Evolutionary conservation across 2,113 vertebrate species (phyloP).

Genomic region (Ammodramus savannarum): DNA sequence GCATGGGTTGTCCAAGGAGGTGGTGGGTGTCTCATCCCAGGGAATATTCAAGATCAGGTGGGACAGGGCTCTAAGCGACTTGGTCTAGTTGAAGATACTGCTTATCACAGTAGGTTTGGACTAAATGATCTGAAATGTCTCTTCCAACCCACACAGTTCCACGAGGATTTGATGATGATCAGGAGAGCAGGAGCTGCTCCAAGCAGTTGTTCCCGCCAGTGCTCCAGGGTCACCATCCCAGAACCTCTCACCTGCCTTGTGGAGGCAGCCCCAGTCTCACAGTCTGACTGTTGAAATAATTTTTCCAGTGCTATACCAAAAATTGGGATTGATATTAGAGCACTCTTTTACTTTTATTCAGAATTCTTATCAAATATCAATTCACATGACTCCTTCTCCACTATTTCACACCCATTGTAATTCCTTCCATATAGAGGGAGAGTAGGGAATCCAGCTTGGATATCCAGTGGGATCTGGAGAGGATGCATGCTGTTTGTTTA

Average conservation of each 20-base stretch:
- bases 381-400: background rate
- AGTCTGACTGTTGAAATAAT: background rate
- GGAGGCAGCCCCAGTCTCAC: background rate
- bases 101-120: too few species aligned
- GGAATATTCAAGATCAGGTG: too few species aligned
- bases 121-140: too few species aligned
- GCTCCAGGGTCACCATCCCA: background rate
- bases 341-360: background rate
- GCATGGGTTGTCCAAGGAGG: too few species aligned
- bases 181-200: background rate
- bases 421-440: background rate
- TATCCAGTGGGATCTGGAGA: background rate
- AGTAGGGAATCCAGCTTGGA: background rate
- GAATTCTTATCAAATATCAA: background rate
- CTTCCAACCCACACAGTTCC: too few species aligned
- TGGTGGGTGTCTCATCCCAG: too few species aligned
- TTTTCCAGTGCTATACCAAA: background rate
- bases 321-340: background rate
- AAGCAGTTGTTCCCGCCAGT: background rate
- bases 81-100: too few species aligned
- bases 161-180: background rate
- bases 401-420: rapidly evolving
- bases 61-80: too few species aligned
- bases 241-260: background rate
- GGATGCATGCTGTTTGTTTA: background rate